Conservation (phyloP, 2,113 vertebrate genomes). For the Cyprinodon variegatus region DNA sequence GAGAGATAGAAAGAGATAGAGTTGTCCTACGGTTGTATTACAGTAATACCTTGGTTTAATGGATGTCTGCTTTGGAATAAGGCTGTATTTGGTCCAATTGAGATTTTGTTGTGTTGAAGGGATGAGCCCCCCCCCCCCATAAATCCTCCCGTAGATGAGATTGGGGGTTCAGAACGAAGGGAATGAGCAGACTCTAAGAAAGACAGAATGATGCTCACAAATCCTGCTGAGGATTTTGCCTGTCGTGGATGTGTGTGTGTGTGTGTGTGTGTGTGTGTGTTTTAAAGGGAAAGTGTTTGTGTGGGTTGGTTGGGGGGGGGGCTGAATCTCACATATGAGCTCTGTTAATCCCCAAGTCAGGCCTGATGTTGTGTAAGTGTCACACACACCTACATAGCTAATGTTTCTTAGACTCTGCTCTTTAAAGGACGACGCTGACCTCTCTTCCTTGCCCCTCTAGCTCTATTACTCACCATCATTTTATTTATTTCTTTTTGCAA, state of each 20-base stretch:
- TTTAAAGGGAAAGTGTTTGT: slow-evolving; percentile 16
- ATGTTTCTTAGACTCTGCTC: slow-evolving; percentile 54
- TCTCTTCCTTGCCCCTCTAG: slow-evolving; percentile 25
- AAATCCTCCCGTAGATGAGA: slow-evolving; percentile 74
- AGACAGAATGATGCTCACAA: slow-evolving; percentile 67
- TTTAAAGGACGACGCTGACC: slow-evolving; percentile 47
- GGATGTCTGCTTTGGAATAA: slow-evolving; percentile 73
- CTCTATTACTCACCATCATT: slow-evolving; percentile 39
- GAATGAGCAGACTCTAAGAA: slow-evolving; percentile 66
- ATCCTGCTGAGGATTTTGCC: slow-evolving; percentile 69
- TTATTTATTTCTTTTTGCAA: slow-evolving; percentile 2
- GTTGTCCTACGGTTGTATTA: slow-evolving; percentile 71
- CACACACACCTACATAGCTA: slow-evolving; percentile 34
- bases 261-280: slow-evolving; percentile 11
- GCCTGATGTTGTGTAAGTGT: slow-evolving; percentile 40
- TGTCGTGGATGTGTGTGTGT: slow-evolving; percentile 31
- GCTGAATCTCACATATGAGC: slow-evolving; percentile 46
- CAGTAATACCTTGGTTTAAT: slow-evolving; percentile 76
- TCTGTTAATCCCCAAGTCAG: slow-evolving; percentile 62
- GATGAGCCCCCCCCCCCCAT: slow-evolving; percentile 61
- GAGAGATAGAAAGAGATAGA: slow-evolving; percentile 57
- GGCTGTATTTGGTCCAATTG: slow-evolving; percentile 69
- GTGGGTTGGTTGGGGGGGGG: slow-evolving; percentile 3
- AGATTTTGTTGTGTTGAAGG: slow-evolving; percentile 68
- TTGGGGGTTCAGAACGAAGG: slow-evolving; percentile 64